Evolutionary conservation across 1,140 invertebrate genomes (phyloP), one percentile per base, ranked within the genome.

Genomic region (Metaphire vulgaris): DNA sequence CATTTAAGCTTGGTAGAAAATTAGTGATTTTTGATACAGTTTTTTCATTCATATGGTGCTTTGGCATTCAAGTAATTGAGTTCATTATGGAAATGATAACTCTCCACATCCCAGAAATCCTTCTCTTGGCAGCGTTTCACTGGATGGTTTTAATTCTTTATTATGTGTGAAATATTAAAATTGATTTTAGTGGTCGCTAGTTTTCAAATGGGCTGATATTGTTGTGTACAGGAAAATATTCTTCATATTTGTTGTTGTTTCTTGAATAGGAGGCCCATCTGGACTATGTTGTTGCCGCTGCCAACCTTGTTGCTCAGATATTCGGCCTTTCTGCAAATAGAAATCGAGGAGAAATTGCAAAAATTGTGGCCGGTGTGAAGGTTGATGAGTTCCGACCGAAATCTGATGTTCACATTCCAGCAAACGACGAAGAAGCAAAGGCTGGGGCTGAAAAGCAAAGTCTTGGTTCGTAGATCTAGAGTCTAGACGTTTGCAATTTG

Each of bases 381-480:
- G 92, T 99, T 69, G 93, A 95, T 32, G 90, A 91, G 83, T 99
- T 99, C 85, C 90, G 90, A 68, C 97, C 97, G 0, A 92, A 91
- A 83, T 93, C 93, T 34, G 96, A 96, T 15, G 92, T 99, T 0
- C 95, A 92, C 84, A 99, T 99, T 81, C 96, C 96, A n/a, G 91
- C 95, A 14, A 98, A 92, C n/a, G 97, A 99, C 85, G 91, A 94
- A 2, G 96, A 99, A 85, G 90, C 92, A 77, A 91, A 92, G 78
- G 75, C 80, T 29, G 69, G 64, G 1, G 0, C n/a, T 32, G 31
- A 70, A 34, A 69, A 33, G 2, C 2, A 28, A 15, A 56, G 33
- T 29, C 28, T 29, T 28, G 56, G 32, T 56, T 14, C 28, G 15
- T 6, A 26, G n/a, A n/a, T n/a, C n/a, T n/a, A n/a, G n/a, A n/a